Evolutionary conservation across 2,888 invertebrate species (phyloP).

Genomic region (Glyphotaelius pellucidus): DNA sequence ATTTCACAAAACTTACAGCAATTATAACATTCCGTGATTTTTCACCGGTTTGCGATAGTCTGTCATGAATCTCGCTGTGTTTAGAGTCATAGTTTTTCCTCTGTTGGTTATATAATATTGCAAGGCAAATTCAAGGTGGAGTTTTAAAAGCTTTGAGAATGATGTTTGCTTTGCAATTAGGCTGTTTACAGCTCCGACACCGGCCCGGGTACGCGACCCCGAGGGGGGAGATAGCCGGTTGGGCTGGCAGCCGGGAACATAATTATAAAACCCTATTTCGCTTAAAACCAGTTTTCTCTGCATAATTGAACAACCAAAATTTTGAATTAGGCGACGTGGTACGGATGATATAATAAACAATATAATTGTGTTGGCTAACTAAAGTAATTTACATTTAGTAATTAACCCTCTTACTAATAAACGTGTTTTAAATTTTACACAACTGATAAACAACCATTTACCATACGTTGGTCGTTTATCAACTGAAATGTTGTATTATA

Average conservation of each 20-base stretch:
- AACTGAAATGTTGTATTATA: no score
- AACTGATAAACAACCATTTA: no score
- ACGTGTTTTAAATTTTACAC: no score
- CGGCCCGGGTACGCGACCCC: neutral
- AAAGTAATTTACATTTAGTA: no score
- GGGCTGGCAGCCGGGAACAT: neutral
- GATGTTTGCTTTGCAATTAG: constrained; percentile 10
- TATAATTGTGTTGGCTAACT: no score
- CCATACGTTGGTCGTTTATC: no score
- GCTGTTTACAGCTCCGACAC: neutral
- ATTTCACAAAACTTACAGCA: no score
- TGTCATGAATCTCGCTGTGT: no score
- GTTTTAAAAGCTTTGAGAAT: neutral
- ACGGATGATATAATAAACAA: neutral
- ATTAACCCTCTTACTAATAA: no score
- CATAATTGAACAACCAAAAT: neutral
- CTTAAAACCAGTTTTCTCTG: neutral
- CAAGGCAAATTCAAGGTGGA: neutral
- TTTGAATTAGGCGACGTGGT: neutral
- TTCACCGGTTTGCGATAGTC: no score
- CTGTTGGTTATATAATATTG: neutral
- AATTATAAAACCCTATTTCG: neutral
- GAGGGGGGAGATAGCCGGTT: neutral
- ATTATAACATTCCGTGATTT: no score
- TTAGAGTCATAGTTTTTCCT: neutral